These are phyloP conservation scores for Vultur gryphus DNA, from an alignment of 2,797 vertebrate species.

Conservation along the genomic window DNA sequence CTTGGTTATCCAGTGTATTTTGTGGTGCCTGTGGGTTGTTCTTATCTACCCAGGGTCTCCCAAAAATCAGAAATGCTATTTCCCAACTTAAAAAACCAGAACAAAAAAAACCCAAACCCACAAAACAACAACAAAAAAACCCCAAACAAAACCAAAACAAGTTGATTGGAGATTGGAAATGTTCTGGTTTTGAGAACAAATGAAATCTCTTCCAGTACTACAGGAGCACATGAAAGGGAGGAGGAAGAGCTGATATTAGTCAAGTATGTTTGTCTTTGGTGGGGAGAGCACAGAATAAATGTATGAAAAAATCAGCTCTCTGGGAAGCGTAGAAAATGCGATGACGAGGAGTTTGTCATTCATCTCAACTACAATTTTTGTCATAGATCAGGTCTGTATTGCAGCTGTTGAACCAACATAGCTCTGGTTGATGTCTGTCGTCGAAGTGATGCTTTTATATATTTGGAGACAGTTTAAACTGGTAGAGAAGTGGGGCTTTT, in stretches of 20 bases:
- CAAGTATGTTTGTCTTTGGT: not conserved
- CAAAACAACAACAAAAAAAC: not conserved
- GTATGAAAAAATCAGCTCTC: not conserved
- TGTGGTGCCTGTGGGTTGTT: not conserved
- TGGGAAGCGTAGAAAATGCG: not conserved
- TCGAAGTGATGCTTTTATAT: not conserved
- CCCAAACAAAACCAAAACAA: not conserved
- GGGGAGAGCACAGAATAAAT: not conserved
- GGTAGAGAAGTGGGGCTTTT: not conserved
- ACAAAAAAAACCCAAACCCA: not conserved
- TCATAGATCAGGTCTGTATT: not conserved
- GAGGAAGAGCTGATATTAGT: not conserved
- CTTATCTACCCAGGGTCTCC: not conserved
- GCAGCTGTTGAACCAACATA: not conserved
- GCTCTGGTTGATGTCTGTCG: accelerated
- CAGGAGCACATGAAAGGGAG: accelerated
- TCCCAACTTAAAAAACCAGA: not conserved
- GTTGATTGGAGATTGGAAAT: not conserved
- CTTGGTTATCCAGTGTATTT: not conserved
- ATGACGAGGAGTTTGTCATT: not conserved
- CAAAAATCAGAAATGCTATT: not conserved
- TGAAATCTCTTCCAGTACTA: not conserved
- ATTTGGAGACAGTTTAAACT: not conserved
- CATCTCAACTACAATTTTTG: not conserved
- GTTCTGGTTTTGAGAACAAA: not conserved